Percentiles rank a stretch among this genome's conserved stretches.
Evolutionary conservation across 2,797 vertebrate genomes (phyloP).

Genomic region (Cossypha niveicapilla): DNA sequence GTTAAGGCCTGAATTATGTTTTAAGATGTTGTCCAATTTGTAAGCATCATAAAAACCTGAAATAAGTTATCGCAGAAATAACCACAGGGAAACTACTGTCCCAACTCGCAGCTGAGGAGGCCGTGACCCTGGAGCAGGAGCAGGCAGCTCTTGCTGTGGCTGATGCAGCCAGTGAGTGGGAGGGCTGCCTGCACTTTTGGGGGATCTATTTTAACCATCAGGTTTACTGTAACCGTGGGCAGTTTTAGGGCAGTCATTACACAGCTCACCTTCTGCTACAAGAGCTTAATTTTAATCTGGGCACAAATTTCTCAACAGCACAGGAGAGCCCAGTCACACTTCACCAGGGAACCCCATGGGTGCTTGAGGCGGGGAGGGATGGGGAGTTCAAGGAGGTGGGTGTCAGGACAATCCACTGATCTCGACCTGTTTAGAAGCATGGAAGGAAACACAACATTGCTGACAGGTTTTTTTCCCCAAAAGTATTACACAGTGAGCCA

Average conservation of each 20-base stretch:
- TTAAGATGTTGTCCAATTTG: slow-evolving; percentile 57
- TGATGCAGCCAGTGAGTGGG: neutral
- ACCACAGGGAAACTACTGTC: slow-evolving; percentile 25
- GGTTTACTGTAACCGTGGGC: neutral
- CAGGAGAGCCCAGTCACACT: rapidly evolving
- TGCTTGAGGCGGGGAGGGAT: neutral
- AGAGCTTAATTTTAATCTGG: neutral
- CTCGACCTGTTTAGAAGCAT: neutral
- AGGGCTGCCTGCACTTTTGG: neutral
- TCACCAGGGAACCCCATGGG: neutral
- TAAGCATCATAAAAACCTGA: slow-evolving; percentile 56
- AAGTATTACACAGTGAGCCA: neutral
- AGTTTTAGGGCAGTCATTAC: neutral
- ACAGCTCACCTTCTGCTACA: neutral
- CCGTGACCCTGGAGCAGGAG: neutral
- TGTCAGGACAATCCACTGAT: neutral
- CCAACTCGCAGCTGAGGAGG: neutral
- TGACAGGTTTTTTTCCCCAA: rapidly evolving
- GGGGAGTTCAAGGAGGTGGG: neutral
- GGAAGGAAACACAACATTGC: neutral
- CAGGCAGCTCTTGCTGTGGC: neutral
- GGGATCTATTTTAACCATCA: neutral
- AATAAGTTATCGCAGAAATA: slow-evolving; percentile 62
- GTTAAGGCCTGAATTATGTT: slow-evolving; percentile 53
- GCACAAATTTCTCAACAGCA: neutral